Conservation (phyloP, 2,888 invertebrate species). For the Andrena trimmerana region DNA sequence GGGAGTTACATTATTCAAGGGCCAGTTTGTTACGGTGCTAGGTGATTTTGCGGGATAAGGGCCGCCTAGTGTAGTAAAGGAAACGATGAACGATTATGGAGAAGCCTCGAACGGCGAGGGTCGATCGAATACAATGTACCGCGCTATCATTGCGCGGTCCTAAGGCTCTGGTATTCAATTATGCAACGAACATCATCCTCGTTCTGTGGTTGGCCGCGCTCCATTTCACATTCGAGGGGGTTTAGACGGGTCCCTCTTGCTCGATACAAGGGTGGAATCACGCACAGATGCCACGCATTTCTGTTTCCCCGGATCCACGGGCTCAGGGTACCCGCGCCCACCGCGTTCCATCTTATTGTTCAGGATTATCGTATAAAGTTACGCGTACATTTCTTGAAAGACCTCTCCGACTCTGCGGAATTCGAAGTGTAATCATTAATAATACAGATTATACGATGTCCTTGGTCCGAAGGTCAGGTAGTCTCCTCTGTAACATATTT, state of each 20-base stretch:
- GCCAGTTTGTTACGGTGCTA: constrained; percentile 43
- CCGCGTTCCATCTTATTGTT: constrained; percentile 17
- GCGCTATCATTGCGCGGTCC: constrained; percentile 53
- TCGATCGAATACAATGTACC: constrained; percentile 62
- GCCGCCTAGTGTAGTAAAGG: constrained; percentile 33
- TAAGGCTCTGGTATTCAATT: constrained; percentile 71
- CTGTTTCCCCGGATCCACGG: constrained; percentile 24
- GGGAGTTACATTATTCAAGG: constrained; percentile 9
- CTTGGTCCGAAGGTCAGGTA: not conserved
- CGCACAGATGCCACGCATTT: constrained; percentile 45
- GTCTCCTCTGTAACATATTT: not conserved
- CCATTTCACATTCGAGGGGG: constrained; percentile 65
- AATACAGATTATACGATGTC: not conserved
- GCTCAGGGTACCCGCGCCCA: constrained; percentile 15
- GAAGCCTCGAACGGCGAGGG: constrained; percentile 20
- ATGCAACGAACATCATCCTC: constrained; percentile 74
- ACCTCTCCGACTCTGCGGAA: not conserved
- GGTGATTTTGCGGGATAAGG: constrained; percentile 7
- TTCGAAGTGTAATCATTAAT: not conserved
- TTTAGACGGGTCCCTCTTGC: constrained; percentile 52
- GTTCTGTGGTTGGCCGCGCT: constrained; percentile 70
- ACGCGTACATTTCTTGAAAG: not conserved
- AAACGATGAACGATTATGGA: constrained; percentile 48
- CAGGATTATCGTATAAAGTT: constrained; percentile 10
- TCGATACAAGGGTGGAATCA: constrained; percentile 52